Conservation (phyloP, 2,888 invertebrate species). For the Limnephilus lunatus region DNA sequence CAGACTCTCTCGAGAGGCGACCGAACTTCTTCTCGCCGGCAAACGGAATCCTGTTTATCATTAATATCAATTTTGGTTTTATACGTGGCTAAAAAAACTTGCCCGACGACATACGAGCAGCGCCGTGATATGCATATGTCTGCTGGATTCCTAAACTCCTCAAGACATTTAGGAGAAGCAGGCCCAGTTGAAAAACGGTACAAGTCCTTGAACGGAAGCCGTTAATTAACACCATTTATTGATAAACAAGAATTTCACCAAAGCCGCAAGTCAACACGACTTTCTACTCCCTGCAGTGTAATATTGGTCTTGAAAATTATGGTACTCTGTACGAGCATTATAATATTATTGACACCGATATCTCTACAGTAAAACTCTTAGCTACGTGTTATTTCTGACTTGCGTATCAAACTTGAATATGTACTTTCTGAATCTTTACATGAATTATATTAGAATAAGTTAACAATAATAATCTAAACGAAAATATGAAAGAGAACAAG, state of each 20-base stretch:
- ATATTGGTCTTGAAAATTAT: neutral
- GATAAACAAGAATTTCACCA: neutral
- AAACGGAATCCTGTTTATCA: slow-evolving; percentile 65
- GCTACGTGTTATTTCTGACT: neutral
- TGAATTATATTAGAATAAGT: too few relatives aligned
- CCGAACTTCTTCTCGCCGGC: slow-evolving; percentile 50
- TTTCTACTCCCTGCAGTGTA: neutral
- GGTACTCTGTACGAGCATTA: neutral
- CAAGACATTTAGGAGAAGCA: neutral
- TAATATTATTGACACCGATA: neutral
- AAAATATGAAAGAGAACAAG: too few relatives aligned
- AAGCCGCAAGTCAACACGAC: neutral
- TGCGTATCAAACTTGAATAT: neutral
- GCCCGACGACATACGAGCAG: slow-evolving; percentile 57
- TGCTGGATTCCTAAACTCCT: slow-evolving; percentile 47
- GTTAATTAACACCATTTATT: neutral
- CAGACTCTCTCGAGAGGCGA: slow-evolving; percentile 54
- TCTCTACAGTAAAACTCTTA: neutral
- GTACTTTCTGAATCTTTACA: neutral
- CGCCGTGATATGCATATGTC: slow-evolving; percentile 50
- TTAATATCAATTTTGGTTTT: slow-evolving; percentile 52
- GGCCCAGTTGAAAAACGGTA: slow-evolving; percentile 15
- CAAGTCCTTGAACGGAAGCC: slow-evolving; percentile 22
- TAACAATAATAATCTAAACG: too few relatives aligned
- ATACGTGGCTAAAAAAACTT: slow-evolving; percentile 59